Conservation (phyloP, 2,888 invertebrate species). For the Papilio elwesi region DNA sequence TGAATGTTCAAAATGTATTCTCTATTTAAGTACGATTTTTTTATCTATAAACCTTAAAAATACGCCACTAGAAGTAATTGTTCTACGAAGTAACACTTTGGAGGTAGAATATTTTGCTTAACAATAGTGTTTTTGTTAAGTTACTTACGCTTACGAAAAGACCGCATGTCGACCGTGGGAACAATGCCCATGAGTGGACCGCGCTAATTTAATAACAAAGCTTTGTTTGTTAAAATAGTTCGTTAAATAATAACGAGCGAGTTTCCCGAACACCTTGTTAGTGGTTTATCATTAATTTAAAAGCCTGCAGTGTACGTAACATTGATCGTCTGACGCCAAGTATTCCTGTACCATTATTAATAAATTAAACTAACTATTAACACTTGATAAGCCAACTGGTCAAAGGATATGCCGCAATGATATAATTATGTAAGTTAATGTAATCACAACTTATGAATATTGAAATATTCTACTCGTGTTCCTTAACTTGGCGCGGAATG, state of each 20-base stretch:
- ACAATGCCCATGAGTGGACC: constrained; percentile 48
- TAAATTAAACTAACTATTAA: constrained; percentile 26
- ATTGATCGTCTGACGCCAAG: background rate
- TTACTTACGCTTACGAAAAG: constrained; percentile 36
- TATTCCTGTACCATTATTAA: constrained; percentile 31
- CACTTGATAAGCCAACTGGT: constrained; percentile 2
- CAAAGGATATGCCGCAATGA: constrained; percentile 29
- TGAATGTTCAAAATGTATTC: too few species aligned
- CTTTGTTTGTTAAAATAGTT: constrained; percentile 54
- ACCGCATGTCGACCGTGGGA: constrained; percentile 53
- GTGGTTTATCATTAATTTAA: constrained; percentile 67
- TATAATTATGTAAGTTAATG: constrained; percentile 16
- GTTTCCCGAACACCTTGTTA: constrained; percentile 70
- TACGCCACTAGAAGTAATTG: background rate
- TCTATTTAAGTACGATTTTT: too few species aligned
- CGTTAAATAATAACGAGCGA: constrained; percentile 61
- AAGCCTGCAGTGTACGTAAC: constrained; percentile 45
- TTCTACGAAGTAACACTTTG: background rate
- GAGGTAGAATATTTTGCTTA: background rate
- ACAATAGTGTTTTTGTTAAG: constrained; percentile 25
- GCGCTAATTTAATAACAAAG: constrained; percentile 74
- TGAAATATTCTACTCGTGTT: background rate
- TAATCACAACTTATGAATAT: constrained; percentile 16
- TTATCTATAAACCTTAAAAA: too few species aligned
- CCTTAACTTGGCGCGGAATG: constrained; percentile 1